phyloP scores from a whole-genome alignment of 2,113 vertebrate genomes.

The Nothobranchius kuhntae region DNA sequence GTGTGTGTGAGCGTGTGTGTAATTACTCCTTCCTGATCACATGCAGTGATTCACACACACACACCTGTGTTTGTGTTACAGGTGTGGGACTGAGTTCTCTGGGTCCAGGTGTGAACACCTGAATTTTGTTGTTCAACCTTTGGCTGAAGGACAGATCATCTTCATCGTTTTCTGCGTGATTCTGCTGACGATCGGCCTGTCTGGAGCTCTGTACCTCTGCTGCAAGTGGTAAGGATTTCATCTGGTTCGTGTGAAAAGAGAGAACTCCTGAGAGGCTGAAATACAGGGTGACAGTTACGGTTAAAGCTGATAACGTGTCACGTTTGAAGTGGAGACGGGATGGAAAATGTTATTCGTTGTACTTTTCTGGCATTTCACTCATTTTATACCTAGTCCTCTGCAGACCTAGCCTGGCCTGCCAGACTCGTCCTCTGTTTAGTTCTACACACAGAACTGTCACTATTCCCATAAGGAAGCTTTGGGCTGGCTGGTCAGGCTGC shows the following conservation, averaged over 20 bases:
- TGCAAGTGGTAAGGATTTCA: conserved; percentile 59
- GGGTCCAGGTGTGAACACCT: conserved; percentile 59
- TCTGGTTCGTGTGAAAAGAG: background rate
- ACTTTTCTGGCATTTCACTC: too few species aligned
- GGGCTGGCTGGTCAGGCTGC: too few species aligned
- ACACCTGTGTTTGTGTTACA: conserved; percentile 34
- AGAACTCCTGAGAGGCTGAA: background rate
- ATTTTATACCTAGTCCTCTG: too few species aligned
- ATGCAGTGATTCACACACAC: background rate
- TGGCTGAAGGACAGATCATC: conserved; percentile 54
- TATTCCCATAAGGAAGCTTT: too few species aligned
- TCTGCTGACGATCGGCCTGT: conserved; percentile 58
- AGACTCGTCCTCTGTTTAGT: too few species aligned
- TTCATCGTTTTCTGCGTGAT: conserved; percentile 51
- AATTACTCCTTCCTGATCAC: background rate
- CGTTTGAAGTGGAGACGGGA: background rate
- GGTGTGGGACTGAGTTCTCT: conserved; percentile 64
- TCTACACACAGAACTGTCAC: too few species aligned
- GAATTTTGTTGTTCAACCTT: conserved; percentile 38
- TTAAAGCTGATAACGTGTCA: background rate
- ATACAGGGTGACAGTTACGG: background rate
- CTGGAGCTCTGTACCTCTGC: conserved; percentile 60
- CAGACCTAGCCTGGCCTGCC: too few species aligned
- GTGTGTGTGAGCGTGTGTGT: background rate
- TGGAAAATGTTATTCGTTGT: background rate